Evolutionary conservation across 37 sponge, comb jelly and placozoan species (phyloP).

Genomic region (Tethya wilhelma): DNA sequence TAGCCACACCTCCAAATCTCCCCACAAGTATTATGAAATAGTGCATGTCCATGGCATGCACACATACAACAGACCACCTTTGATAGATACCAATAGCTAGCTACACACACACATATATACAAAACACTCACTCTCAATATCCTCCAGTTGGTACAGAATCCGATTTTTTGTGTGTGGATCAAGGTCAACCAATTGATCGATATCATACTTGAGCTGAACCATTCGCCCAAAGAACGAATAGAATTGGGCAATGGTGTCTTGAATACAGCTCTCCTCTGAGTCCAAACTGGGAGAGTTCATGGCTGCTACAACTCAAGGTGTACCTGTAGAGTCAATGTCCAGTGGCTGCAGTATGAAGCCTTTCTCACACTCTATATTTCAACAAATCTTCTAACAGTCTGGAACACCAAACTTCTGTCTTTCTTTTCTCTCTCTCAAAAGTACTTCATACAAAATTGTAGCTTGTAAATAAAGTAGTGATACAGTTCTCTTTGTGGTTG

Average conservation of each 20-base stretch:
- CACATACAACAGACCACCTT: neutral
- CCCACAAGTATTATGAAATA: neutral
- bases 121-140: constrained; percentile 47
- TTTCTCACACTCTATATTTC: neutral
- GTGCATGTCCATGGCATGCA: neutral
- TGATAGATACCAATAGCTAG: neutral
- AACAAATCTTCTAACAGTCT: too few relatives aligned
- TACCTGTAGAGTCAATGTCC: neutral
- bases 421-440: too few relatives aligned
- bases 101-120: neutral
- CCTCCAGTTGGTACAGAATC: constrained; percentile 37
- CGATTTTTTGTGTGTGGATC: constrained; percentile 5
- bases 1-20: too few relatives aligned
- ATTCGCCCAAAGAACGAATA: constrained; percentile 47
- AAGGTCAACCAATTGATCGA: constrained; percentile 10
- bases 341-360: neutral
- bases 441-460: too few relatives aligned
- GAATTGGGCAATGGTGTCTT: constrained; percentile 52
- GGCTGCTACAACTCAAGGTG: too few relatives aligned
- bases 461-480: too few relatives aligned
- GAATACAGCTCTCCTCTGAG: constrained; percentile 44
- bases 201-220: constrained; percentile 9
- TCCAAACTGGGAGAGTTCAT: constrained; percentile 26
- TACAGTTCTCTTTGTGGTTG: too few relatives aligned
- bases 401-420: too few relatives aligned